Percentiles rank a stretch among this genome's conserved stretches.
Conservation (phyloP, 1,140 invertebrate genomes). For the Drosophila kurseongensis region DNA sequence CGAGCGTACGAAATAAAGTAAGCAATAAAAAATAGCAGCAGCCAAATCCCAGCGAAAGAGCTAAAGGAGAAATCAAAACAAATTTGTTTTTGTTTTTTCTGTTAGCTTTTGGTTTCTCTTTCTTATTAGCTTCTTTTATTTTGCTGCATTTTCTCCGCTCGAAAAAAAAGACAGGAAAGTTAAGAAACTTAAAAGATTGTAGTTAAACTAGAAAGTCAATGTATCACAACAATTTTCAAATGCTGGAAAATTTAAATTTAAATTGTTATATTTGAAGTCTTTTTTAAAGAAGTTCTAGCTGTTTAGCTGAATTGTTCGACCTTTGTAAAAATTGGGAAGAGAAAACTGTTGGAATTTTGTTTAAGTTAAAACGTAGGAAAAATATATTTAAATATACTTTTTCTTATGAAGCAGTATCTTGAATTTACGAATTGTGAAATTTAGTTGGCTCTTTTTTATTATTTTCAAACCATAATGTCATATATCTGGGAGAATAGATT, state of each 20-base stretch:
- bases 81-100: conserved; percentile 22
- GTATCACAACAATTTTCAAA: too few species aligned
- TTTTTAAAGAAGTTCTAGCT: too few species aligned
- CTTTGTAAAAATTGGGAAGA: too few species aligned
- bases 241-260: too few species aligned
- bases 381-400: too few species aligned
- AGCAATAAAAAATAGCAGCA: conserved; percentile 47
- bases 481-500: not conserved
- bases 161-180: not conserved
- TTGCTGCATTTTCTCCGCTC: conserved; percentile 3
- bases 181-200: conserved; percentile 8
- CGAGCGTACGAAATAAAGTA: conserved; percentile 58
- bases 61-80: conserved; percentile 65
- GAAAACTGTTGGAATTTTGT: too few species aligned
- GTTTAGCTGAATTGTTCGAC: too few species aligned
- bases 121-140: conserved; percentile 28
- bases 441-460: too few species aligned
- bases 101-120: conserved; percentile 20
- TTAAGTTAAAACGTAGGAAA: too few species aligned
- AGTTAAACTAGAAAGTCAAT: not conserved
- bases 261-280: too few species aligned
- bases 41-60: conserved; percentile 51
- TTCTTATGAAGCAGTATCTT: too few species aligned
- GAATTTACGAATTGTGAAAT: too few species aligned
- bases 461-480: not conserved